phyloP scores from a whole-genome alignment of 2,888 invertebrate genomes.

The Drosophila borealis region DNA sequence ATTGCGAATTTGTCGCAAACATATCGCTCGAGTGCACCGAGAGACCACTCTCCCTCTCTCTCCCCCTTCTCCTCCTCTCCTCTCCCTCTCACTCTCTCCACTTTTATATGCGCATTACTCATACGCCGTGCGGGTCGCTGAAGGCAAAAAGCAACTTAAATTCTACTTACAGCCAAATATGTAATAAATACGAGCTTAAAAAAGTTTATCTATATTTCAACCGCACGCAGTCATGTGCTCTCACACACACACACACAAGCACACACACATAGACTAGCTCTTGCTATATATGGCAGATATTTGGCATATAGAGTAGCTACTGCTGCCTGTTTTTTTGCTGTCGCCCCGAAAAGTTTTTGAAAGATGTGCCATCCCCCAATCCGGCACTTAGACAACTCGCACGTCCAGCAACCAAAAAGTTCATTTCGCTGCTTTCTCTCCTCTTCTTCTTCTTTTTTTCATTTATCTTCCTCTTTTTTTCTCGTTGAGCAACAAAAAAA shows the following conservation, averaged over 20 bases:
- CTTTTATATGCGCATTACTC: conserved; percentile 59
- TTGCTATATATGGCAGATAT: conserved; percentile 31
- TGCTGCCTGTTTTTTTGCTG: conserved; percentile 70
- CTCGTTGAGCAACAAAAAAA: conserved; percentile 22
- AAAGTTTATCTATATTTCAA: conserved; percentile 80
- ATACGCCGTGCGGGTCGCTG: conserved; percentile 54
- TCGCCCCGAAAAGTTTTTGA: conserved; percentile 73
- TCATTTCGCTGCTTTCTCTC: conserved; percentile 48
- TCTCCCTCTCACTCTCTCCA: neutral
- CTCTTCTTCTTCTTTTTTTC: conserved; percentile 18
- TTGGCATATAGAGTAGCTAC: conserved; percentile 54
- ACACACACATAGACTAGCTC: neutral
- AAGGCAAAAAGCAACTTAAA: conserved; percentile 75
- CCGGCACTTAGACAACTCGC: conserved; percentile 65
- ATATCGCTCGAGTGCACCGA: conserved; percentile 57
- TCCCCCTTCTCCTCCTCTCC: no score
- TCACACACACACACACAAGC: conserved; percentile 25
- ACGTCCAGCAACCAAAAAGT: conserved; percentile 76
- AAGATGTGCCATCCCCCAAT: conserved; percentile 65
- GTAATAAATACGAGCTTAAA: conserved; percentile 81
- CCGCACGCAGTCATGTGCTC: conserved; percentile 74
- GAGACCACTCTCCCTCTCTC: neutral
- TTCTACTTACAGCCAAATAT: conserved; percentile 81
- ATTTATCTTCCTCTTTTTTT: conserved; percentile 21
- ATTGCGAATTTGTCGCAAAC: conserved; percentile 78